Base-by-base conservation (phyloP, 2,797 vertebrate genomes). In the Lacerta bilineata region DNA sequence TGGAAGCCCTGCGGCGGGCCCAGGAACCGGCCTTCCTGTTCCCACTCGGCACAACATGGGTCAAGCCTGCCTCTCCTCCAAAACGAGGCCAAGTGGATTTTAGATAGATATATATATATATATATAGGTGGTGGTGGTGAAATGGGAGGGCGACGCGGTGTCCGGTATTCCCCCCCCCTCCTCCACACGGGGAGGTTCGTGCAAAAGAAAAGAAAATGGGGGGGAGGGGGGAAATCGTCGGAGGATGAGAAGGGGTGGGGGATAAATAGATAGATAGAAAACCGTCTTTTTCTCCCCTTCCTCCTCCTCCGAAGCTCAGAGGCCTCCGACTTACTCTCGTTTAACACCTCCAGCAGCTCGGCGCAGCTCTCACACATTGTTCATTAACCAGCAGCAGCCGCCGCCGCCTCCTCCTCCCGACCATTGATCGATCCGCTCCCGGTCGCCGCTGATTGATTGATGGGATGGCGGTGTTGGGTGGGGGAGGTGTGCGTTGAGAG, bases 311-410 rank as follows among this genome's bases (percentile, higher is more conserved):
- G 3, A 29, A 8, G 66, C 59, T 18, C 59, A 8, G n/a, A 80
- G 78, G 50, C 78, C 50, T 80, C n/a, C 17, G 46, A 98, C 98
- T 99, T 98, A 99, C 98, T 99, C 97, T 99, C 98, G 96, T 99
- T 99, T 96, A 99, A 98, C 97, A 99, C 98, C 98, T 99, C 98
- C 98, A 99, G 98, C 98, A 99, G 98, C 98, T 99, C 98, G 97
- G 98, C 98, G 97, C 98, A 99, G 98, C 98, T 99, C 96, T 99
- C 98, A 97, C 98, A 99, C 98, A 99, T 99, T 97, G 98, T 99
- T 99, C 98, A 97, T 98, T 97, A 36, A 97, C 98, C 97, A 95
- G 95, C 95, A 96, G 94, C 93, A 95, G 94, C 95, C 80, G 90
- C 95, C 93, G 95, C 94, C 97, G 88, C 95, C 95, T 94, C 96